Base-by-base conservation (phyloP, 2,797 vertebrate genomes). In the Austrolebias charrua region DNA sequence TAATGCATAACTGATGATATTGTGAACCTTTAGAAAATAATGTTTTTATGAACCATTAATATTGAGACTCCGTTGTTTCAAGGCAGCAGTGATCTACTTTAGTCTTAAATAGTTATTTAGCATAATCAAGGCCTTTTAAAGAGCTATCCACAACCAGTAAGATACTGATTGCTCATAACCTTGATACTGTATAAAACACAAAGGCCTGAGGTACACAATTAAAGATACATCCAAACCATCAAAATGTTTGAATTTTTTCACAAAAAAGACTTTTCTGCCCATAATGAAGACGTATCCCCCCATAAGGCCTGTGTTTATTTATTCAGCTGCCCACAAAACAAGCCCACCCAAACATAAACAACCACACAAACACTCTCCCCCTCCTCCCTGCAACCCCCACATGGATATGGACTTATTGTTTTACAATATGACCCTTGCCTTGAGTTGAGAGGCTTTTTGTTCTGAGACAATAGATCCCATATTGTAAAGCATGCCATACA, bases 401-500 rank as follows among this genome's bases (percentile, higher is more conserved):
- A 28, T 75, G 63, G 81, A 80, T 72, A 72, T 58, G 60, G 46
- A 69, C 75, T 63, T 82, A 82, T 91, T 90, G 87, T 90, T 73
- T 80, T 65, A 60, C 59, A 69, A 66, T 68, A 66, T 89, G 89
- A 88, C 88, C 82, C 89, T 90, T 88, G 76, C 74, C 57, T 80
- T 63, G 79, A 78, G 80, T 73, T 42, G 68, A 79, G 78, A 65
- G 73, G 69, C 83, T 78, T 90, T 40, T 90, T 90, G 88, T 90
- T 60, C 65, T 58, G 38, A 81, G 42, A 91, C 89, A 89, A 90
- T 87, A 60, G 88, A 24, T 63, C 46, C 76, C 88, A 87, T 88
- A 84, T 86, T 89, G 83, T 79, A 79, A 85, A 87, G 84, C 76
- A 76, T 87, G 80, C 75, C 66, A 47, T 80, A 74, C 82, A 89